These are phyloP conservation scores for Xyrauchen texanus DNA, from an alignment of 2,113 vertebrate species.

Conservation along the genomic window DNA sequence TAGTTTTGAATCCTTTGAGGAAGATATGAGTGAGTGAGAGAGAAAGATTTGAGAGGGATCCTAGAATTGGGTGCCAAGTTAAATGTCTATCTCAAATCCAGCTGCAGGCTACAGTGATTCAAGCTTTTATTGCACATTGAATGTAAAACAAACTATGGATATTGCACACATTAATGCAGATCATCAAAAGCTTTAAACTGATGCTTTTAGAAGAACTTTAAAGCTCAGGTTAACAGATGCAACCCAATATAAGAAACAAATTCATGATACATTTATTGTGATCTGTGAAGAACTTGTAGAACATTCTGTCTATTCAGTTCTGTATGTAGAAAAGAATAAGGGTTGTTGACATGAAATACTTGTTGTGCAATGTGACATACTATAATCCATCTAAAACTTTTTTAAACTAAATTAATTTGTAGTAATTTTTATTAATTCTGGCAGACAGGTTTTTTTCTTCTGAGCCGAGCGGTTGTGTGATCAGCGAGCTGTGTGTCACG, in stretches of 20 bases:
- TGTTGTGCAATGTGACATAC: too few species aligned
- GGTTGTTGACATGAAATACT: too few species aligned
- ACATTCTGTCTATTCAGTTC: too few species aligned
- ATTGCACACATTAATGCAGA: slow-evolving; percentile 11
- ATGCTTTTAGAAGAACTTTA: neutral
- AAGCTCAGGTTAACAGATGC: neutral
- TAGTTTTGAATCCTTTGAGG: slow-evolving; percentile 22
- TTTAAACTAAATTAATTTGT: too few species aligned
- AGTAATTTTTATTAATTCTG: too few species aligned
- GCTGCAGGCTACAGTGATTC: slow-evolving; percentile 25
- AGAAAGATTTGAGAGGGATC: neutral
- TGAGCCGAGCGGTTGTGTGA: too few species aligned
- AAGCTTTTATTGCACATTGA: slow-evolving; percentile 24
- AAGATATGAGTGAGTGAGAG: neutral
- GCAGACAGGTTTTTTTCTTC: too few species aligned
- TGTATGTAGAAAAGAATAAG: too few species aligned
- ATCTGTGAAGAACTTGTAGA: neutral
- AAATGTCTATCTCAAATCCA: slow-evolving; percentile 18
- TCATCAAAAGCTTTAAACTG: neutral
- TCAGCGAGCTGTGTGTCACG: too few species aligned
- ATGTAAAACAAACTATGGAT: slow-evolving; percentile 35
- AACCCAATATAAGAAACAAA: neutral
- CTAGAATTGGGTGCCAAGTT: slow-evolving; percentile 17
- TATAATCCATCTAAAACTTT: too few species aligned
- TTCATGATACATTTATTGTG: neutral